Evolutionary conservation across 2,888 invertebrate species (phyloP).

Genomic region (Phengaris arion): DNA sequence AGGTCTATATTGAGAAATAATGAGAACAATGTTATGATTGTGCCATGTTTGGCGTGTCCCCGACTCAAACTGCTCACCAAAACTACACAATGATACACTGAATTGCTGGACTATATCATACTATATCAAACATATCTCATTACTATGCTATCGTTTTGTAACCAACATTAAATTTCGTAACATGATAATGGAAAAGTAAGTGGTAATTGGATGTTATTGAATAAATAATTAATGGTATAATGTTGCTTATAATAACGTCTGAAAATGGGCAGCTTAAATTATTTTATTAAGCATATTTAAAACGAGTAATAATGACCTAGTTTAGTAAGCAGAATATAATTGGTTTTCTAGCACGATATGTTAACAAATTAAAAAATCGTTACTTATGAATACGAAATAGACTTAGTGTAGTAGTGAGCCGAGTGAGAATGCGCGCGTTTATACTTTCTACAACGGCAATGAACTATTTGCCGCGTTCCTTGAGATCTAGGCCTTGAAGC

Average conservation of each 20-base stretch:
- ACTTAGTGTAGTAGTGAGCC: constrained; percentile 40
- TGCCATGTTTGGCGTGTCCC: constrained; percentile 10
- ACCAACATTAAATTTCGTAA: not conserved
- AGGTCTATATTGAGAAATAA: not conserved
- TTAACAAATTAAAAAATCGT: constrained; percentile 27
- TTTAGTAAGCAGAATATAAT: constrained; percentile 8
- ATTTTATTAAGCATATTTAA: not conserved
- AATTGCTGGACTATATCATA: constrained; percentile 25
- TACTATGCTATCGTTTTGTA: not conserved
- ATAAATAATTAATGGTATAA: not conserved
- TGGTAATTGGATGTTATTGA: not conserved
- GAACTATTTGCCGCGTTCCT: constrained; percentile 66
- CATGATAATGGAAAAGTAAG: not conserved
- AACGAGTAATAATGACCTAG: constrained; percentile 3
- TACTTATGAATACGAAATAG: constrained; percentile 35
- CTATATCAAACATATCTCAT: constrained; percentile 21
- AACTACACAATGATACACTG: constrained; percentile 26
- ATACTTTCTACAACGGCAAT: constrained; percentile 56
- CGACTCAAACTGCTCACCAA: not conserved
- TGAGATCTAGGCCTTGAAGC: constrained; percentile 69
- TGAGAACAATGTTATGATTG: not conserved
- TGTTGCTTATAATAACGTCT: not conserved
- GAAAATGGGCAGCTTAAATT: not conserved
- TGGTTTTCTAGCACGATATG: constrained; percentile 9
- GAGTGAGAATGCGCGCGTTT: constrained; percentile 44